These are phyloP conservation scores for Drosophila ohnishii DNA, from an alignment of 1,140 invertebrate species.

Conservation along the genomic window DNA sequence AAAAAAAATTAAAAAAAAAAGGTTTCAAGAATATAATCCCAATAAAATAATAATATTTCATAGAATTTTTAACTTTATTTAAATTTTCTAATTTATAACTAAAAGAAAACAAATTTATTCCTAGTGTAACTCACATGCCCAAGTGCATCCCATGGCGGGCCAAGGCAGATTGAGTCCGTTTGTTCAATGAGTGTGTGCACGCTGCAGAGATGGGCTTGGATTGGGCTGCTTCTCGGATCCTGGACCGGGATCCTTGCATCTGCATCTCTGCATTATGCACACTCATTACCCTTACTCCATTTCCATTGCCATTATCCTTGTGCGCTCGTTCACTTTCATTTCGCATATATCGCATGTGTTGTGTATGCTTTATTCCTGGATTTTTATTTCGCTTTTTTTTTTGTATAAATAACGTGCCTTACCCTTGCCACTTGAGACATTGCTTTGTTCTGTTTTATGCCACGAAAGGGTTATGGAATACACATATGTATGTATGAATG, in stretches of 20 bases:
- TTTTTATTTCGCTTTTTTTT: conserved; percentile 41
- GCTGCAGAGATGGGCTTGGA: conserved; percentile 32
- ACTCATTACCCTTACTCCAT: conserved; percentile 70
- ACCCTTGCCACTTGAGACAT: conserved; percentile 81
- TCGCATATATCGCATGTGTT: conserved; percentile 64
- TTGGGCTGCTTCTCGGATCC: conserved; percentile 37
- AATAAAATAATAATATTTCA: too few relatives aligned
- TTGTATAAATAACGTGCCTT: conserved; percentile 61
- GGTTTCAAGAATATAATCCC: neutral
- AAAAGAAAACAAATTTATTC: neutral
- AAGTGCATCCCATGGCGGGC: conserved; percentile 20
- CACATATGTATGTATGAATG: conserved; percentile 4
- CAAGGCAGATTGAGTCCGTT: conserved; percentile 71
- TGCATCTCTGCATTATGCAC: conserved; percentile 73
- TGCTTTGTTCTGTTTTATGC: conserved; percentile 72
- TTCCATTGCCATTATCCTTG: conserved; percentile 69
- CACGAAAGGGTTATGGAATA: conserved; percentile 70
- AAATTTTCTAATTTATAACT: neutral
- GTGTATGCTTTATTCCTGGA: conserved; percentile 33
- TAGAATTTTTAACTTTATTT: too few relatives aligned
- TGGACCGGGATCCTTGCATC: conserved; percentile 27
- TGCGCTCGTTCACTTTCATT: conserved; percentile 80
- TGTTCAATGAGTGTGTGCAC: conserved; percentile 59
- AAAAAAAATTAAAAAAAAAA: neutral
- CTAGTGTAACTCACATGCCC: conserved; percentile 8